Conservation (phyloP, 2,113 vertebrate genomes). For the Carollia perspicillata region DNA sequence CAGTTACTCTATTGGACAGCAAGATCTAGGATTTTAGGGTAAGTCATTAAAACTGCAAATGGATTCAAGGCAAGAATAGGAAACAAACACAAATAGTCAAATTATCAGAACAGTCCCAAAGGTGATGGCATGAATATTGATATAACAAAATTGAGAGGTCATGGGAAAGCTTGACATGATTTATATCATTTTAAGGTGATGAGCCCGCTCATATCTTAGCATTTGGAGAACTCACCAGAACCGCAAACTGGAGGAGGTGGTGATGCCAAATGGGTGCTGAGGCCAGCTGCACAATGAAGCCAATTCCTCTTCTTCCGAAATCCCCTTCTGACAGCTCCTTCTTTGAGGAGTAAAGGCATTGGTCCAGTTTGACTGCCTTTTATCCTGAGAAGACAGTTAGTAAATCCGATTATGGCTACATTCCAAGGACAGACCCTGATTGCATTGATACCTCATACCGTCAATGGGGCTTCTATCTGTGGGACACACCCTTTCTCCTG, state of each 20-base stretch:
- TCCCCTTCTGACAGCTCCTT: no score
- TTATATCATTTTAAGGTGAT: background rate
- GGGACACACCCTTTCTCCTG: background rate
- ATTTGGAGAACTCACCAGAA: background rate
- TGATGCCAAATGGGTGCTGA: background rate
- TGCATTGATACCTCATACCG: background rate
- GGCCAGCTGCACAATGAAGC: background rate
- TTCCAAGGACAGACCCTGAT: background rate
- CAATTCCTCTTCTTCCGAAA: background rate
- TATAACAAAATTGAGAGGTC: background rate
- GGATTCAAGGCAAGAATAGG: background rate
- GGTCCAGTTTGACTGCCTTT: background rate
- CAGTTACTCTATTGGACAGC: background rate
- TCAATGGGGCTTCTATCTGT: background rate
- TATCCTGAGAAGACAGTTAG: background rate
- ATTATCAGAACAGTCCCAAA: background rate
- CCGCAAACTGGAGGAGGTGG: background rate
- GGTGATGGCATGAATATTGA: no score
- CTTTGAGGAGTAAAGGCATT: background rate
- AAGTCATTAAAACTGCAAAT: background rate
- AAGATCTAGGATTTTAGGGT: background rate
- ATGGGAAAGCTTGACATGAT: background rate
- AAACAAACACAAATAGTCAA: background rate
- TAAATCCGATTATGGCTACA: background rate
- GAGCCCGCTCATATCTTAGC: background rate